Conservation (phyloP, 2,113 vertebrate species). For the Nothobranchius furzeri region DNA sequence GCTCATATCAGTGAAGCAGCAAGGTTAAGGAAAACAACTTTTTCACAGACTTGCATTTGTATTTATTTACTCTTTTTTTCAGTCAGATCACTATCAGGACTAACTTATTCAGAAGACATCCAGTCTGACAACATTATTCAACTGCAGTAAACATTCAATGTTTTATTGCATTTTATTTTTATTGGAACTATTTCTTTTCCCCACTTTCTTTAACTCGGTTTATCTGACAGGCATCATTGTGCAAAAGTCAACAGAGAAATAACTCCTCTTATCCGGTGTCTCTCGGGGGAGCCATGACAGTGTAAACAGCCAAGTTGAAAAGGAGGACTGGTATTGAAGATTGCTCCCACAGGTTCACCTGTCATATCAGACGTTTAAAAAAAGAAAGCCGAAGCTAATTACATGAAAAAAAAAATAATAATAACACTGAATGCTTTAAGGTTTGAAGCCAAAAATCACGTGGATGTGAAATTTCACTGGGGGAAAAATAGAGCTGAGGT, state of each 20-base stretch:
- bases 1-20: slow-evolving; percentile 85
- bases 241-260: slow-evolving; percentile 58
- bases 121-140: slow-evolving; percentile 21
- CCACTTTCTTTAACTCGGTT: slow-evolving; percentile 31
- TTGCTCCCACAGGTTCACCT: slow-evolving; percentile 66
- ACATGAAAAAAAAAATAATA: slow-evolving; percentile 43
- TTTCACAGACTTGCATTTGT: not conserved
- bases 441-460: slow-evolving; percentile 50
- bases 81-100: not conserved
- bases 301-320: slow-evolving; percentile 60
- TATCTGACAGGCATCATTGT: slow-evolving; percentile 64
- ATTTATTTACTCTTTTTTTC: not conserved
- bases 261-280: slow-evolving; percentile 54
- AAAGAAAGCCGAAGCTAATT: slow-evolving; percentile 54
- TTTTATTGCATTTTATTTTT: slow-evolving; percentile 14
- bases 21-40: slow-evolving; percentile 81
- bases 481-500: slow-evolving; percentile 28
- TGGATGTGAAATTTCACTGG: slow-evolving; percentile 33
- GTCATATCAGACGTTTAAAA: slow-evolving; percentile 60
- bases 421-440: slow-evolving; percentile 46
- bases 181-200: slow-evolving; percentile 27
- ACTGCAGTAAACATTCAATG: slow-evolving; percentile 27
- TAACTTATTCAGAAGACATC: slow-evolving; percentile 7
- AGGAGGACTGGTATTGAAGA: slow-evolving; percentile 56
- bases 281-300: slow-evolving; percentile 57